phyloP scores from a whole-genome alignment of 1,140 invertebrate genomes.

The Lucilia sericata region DNA sequence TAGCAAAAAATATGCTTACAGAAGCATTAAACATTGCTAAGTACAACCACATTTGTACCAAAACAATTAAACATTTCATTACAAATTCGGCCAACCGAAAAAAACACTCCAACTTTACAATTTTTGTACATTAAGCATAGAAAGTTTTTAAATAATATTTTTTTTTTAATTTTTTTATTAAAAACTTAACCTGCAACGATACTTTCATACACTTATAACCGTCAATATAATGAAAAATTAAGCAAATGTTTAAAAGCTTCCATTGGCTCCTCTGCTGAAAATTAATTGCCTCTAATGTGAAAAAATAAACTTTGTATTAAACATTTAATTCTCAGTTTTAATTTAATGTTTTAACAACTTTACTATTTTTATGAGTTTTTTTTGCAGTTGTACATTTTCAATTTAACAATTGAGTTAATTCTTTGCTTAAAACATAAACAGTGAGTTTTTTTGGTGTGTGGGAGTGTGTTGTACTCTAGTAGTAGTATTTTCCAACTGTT shows the following conservation, averaged over 20 bases:
- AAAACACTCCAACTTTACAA: no score
- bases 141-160: no score
- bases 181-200: no score
- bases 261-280: not conserved
- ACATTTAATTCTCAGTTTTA: not conserved
- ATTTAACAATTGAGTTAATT: constrained; percentile 23
- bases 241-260: not conserved
- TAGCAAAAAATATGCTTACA: no score
- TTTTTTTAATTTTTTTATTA: no score
- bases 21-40: no score
- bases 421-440: not conserved
- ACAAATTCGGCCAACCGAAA: no score
- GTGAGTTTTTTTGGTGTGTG: not conserved
- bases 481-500: not conserved
- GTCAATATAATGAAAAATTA: not conserved
- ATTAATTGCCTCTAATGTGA: not conserved
- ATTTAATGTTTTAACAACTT: not conserved
- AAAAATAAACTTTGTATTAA: not conserved
- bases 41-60: not conserved
- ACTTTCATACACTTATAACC: not conserved
- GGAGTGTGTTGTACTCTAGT: not conserved
- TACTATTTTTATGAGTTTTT: not conserved
- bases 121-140: no score
- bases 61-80: not conserved
- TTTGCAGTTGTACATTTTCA: not conserved